These are phyloP conservation scores for Drosophila subobscura DNA, from an alignment of 1,140 invertebrate genomes.

Conservation along the genomic window DNA sequence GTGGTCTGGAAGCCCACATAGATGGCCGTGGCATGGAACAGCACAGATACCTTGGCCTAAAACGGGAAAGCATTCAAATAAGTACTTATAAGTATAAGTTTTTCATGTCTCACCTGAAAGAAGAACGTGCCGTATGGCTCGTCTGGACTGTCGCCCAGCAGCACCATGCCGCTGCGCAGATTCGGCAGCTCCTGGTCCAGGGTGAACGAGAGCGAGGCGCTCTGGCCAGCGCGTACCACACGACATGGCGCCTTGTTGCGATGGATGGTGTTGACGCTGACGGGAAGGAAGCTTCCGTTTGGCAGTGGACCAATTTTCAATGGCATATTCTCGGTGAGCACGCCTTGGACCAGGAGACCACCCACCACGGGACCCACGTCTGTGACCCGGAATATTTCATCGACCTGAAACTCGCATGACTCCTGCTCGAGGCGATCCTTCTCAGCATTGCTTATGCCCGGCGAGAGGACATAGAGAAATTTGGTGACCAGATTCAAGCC, in stretches of 20 bases:
- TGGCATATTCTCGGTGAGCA: constrained; percentile 90
- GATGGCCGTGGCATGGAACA: constrained; percentile 91
- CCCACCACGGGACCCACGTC: constrained; percentile 93
- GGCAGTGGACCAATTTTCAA: constrained; percentile 90
- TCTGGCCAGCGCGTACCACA: constrained; percentile 94
- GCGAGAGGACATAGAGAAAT: constrained; percentile 90
- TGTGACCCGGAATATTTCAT: constrained; percentile 94
- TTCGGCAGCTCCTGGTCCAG: constrained; percentile 85
- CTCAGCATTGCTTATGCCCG: constrained; percentile 88
- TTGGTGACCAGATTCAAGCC: constrained; percentile 92
- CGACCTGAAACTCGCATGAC: constrained; percentile 94
- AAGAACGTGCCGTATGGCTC: constrained; percentile 89
- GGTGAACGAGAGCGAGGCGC: constrained; percentile 93
- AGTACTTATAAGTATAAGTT: background rate
- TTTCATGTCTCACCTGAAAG: constrained; percentile 88
- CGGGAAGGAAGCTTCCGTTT: constrained; percentile 91
- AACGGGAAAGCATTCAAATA: constrained; percentile 62
- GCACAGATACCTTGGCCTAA: constrained; percentile 92
- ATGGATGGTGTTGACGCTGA: constrained; percentile 93
- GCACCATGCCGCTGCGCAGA: constrained; percentile 93
- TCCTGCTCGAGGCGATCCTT: constrained; percentile 90
- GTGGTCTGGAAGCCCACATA: constrained; percentile 96
- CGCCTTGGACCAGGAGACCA: constrained; percentile 93
- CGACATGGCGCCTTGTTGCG: constrained; percentile 95
- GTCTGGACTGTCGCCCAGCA: constrained; percentile 85